These are phyloP conservation scores for Phymanthus crucifer DNA, from an alignment of 92 coral and sea anemone species.

Conservation along the genomic window DNA sequence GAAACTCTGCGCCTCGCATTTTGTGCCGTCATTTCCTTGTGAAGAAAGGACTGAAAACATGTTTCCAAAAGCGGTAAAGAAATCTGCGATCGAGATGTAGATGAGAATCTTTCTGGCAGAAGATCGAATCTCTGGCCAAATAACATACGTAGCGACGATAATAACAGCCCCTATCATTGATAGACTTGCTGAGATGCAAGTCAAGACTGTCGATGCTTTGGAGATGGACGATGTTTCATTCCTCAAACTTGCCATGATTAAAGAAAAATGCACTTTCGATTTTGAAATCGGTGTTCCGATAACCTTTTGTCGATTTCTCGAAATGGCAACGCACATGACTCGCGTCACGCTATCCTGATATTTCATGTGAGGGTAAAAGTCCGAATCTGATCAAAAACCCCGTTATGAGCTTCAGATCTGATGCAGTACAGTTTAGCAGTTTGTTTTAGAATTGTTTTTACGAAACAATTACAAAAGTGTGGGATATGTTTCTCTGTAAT, in stretches of 20 bases:
- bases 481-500: too few species aligned
- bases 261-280: too few species aligned
- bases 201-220: conserved; percentile 16
- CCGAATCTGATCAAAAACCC: too few species aligned
- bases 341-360: background rate
- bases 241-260: background rate
- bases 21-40: background rate
- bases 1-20: conserved; percentile 76
- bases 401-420: too few species aligned
- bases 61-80: conserved; percentile 70
- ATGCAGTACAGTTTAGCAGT: too few species aligned
- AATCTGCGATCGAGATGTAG: conserved; percentile 83
- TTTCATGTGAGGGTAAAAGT: background rate
- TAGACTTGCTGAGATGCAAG: conserved; percentile 50
- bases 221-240: conserved; percentile 14
- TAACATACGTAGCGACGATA: conserved; percentile 70
- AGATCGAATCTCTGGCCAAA: conserved; percentile 83
- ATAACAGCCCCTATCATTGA: conserved; percentile 71
- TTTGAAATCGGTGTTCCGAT: too few species aligned
- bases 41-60: conserved; percentile 32
- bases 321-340: background rate
- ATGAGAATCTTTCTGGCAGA: conserved; percentile 81
- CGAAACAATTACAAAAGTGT: too few species aligned
- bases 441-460: too few species aligned
- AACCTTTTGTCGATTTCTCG: background rate